phyloP scores from a whole-genome alignment of 2,888 invertebrate species.

The Amiota communis region DNA sequence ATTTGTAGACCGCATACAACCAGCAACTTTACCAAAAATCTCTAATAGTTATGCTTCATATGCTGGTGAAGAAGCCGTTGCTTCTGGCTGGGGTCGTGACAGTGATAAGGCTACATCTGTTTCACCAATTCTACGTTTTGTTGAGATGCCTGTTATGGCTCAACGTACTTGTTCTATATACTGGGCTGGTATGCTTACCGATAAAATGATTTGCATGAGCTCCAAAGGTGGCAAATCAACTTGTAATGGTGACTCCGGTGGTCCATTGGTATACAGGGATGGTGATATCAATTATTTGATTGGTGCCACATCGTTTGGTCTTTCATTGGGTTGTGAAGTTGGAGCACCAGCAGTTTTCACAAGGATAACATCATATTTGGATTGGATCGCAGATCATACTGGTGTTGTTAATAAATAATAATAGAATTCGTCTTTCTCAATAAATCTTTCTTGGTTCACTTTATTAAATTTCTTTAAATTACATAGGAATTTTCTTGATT shows the following conservation, averaged over 20 bases:
- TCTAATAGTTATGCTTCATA: slow-evolving; percentile 43
- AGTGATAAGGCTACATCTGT: slow-evolving; percentile 49
- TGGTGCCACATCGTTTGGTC: slow-evolving; percentile 60
- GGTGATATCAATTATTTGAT: slow-evolving; percentile 58
- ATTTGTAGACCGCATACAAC: slow-evolving; percentile 46
- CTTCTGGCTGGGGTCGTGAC: slow-evolving; percentile 58
- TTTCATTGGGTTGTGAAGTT: slow-evolving; percentile 57
- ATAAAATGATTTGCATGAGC: slow-evolving; percentile 69
- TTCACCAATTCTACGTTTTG: slow-evolving; percentile 51
- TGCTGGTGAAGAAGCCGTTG: slow-evolving; percentile 47
- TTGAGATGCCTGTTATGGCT: slow-evolving; percentile 54
- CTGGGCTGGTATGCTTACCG: slow-evolving; percentile 46
- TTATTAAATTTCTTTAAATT: neutral
- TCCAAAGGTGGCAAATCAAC: slow-evolving; percentile 69
- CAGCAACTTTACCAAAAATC: slow-evolving; percentile 51
- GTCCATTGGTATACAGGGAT: slow-evolving; percentile 62
- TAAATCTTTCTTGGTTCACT: too few species aligned
- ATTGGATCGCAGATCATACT: slow-evolving; percentile 64
- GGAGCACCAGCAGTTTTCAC: slow-evolving; percentile 62
- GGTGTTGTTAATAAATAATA: slow-evolving; percentile 56
- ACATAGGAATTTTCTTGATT: too few species aligned
- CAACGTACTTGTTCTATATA: slow-evolving; percentile 49
- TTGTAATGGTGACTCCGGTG: slow-evolving; percentile 69
- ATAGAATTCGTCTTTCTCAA: too few species aligned
- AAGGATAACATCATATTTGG: slow-evolving; percentile 64